A percentile compares a stretch with the other conserved stretches of the same genome.
phyloP scores from a whole-genome alignment of 2,888 invertebrate genomes.

The Rhogogaster chlorosoma region DNA sequence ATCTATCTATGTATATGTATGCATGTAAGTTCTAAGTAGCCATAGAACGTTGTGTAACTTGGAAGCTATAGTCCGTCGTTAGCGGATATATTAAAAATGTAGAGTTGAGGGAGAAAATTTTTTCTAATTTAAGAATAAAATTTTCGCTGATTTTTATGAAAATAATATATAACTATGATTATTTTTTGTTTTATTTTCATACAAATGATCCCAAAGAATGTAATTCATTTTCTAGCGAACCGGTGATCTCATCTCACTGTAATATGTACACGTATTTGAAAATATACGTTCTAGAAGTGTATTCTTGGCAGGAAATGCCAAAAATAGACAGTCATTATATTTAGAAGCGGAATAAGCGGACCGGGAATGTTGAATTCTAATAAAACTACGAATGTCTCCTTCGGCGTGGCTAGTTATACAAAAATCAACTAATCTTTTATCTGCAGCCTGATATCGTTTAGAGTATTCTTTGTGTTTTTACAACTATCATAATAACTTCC shows the following conservation, averaged over 20 bases:
- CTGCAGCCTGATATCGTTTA: neutral
- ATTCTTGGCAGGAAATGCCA: constrained; percentile 34
- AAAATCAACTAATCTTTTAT: neutral
- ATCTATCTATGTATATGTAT: neutral
- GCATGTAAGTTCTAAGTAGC: neutral
- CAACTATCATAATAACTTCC: neutral
- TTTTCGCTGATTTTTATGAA: neutral
- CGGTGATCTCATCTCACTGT: neutral
- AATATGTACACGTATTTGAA: neutral
- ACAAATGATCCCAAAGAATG: neutral
- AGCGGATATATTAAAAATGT: neutral
- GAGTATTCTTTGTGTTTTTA: neutral
- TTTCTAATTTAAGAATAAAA: neutral
- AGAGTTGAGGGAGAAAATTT: neutral
- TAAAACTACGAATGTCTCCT: constrained; percentile 17
- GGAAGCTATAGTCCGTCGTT: neutral
- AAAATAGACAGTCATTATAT: constrained; percentile 27
- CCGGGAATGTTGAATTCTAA: constrained; percentile 14
- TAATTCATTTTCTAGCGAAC: neutral
- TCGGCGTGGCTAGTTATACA: constrained; percentile 14
- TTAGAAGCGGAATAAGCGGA: constrained; percentile 6
- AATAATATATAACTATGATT: neutral
- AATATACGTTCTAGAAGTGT: constrained; percentile 37
- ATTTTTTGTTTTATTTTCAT: neutral
- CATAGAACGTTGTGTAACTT: constrained; percentile 1